Evolutionary conservation across 2,113 vertebrate genomes (phyloP).

Genomic region (Perca schrenkii): DNA sequence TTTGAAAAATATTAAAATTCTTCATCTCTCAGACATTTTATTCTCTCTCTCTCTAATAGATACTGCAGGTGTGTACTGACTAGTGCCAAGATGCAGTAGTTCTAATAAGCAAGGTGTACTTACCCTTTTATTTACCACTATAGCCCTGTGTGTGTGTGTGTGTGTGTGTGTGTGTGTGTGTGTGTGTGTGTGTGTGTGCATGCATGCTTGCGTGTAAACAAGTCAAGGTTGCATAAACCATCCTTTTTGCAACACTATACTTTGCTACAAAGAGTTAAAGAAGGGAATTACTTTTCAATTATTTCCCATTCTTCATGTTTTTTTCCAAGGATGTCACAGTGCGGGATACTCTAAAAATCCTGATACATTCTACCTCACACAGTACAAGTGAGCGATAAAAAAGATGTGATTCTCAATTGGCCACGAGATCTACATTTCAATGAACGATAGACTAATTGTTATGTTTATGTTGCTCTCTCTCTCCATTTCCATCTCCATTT

Average conservation of each 20-base stretch:
- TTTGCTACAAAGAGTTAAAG: constrained; percentile 4
- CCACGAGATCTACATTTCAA: constrained; percentile 92
- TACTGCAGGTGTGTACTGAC: neutral
- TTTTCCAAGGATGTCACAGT: neutral
- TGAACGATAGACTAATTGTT: constrained; percentile 93
- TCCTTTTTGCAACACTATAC: neutral
- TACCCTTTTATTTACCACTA: neutral
- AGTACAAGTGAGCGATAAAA: constrained; percentile 15
- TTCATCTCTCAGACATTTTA: too few species aligned
- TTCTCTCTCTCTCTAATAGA: neutral
- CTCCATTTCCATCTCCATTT: constrained; percentile 90
- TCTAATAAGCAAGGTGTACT: neutral
- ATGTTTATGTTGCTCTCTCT: constrained; percentile 96
- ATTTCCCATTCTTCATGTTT: neutral
- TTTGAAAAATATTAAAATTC: too few species aligned
- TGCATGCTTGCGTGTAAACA: neutral
- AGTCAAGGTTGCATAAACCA: constrained; percentile 23
- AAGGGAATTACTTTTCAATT: neutral
- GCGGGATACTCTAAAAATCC: neutral
- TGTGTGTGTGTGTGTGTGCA: neutral
- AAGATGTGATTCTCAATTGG: constrained; percentile 83
- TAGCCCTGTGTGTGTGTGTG: neutral
- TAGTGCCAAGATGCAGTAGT: neutral
- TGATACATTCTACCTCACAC: constrained; percentile 7
- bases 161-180: neutral